Evolutionary conservation across 1,140 invertebrate genomes (phyloP).

Genomic region (Heliconius hermathena): DNA sequence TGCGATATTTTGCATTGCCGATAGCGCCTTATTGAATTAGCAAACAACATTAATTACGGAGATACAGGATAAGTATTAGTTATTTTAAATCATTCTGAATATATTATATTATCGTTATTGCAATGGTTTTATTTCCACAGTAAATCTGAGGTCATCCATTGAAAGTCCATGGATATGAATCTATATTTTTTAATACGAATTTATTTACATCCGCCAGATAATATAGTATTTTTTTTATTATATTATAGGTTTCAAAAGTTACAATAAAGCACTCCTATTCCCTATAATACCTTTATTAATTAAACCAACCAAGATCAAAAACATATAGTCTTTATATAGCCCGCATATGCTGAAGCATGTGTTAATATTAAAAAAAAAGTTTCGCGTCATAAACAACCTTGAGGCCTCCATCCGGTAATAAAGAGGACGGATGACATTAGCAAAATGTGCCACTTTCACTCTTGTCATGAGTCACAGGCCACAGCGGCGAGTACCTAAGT

Average conservation of each 20-base stretch:
- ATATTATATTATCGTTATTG: not conserved
- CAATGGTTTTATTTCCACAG: too few species aligned
- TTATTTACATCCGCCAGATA: too few species aligned
- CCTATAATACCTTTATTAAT: not conserved
- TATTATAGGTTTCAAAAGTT: too few species aligned
- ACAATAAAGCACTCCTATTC: not conserved
- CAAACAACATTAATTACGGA: not conserved
- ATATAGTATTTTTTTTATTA: too few species aligned
- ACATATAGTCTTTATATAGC: not conserved
- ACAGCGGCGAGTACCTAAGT: not conserved
- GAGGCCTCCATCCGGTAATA: conserved; percentile 21
- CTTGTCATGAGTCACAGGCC: conserved; percentile 58
- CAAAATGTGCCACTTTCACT: conserved; percentile 74
- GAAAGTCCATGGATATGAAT: too few species aligned
- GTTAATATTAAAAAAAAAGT: not conserved
- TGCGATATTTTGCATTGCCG: conserved; percentile 32
- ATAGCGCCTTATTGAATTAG: conserved; percentile 25
- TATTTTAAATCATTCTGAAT: not conserved
- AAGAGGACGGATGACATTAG: conserved; percentile 34
- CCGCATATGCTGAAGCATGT: not conserved
- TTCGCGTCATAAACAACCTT: conserved; percentile 13
- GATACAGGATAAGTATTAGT: not conserved
- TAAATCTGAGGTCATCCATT: too few species aligned
- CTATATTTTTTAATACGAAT: too few species aligned
- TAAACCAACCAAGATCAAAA: not conserved